Evolutionary conservation across 1,140 invertebrate genomes (phyloP), one percentile per base, ranked within the genome.

Genomic region (Ctenoplectra terminalis): DNA sequence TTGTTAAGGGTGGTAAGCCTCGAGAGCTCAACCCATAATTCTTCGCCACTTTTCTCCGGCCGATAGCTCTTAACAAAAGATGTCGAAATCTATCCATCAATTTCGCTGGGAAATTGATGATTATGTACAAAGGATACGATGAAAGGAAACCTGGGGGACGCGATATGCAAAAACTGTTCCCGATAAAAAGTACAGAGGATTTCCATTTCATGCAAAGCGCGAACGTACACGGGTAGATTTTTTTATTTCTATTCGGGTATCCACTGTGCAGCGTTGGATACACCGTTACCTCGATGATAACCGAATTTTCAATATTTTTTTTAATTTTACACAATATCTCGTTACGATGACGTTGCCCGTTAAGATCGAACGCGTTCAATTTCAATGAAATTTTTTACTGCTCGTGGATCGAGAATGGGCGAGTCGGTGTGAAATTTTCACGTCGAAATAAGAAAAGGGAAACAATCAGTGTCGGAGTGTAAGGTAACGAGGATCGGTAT

Each of bases 11-110:
- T 67, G 9, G 26, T 20, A 40, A 48, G 7, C 8, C 48, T 48
- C 43, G 26, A 31, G 64, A 2, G 7, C 64, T 17, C 40, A 40
- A 9, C 7, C 61, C 54, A 79, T 85, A 85, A 85, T 73, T 85
- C 82, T 69, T 31, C 43, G 31, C 9, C 20, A 56, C 9, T 54
- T 43, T 77, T 73, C 48, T 67, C n/a, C 23, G 50, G 17, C 23
- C 75, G 61, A 73, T 80, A 84, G 23, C 72, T 50, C 29, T 34
- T 11, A n/a, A 29, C 46, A 23, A 85, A 64, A 75, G 67, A 81
- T 64, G 80, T 50, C 26, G 23, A 29, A n/a, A 23, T 48, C 78
- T 81, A 86, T 86, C 83, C 77, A 85, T 86, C 83, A 86, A 78
- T 66, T 26, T 74, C n/a, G 26, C 58, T 17, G 69, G 73, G 66